A percentile compares a stretch with the other conserved stretches of the same genome.
phyloP scores from a whole-genome alignment of 2,797 vertebrate species.

The Knipowitschia caucasica region DNA sequence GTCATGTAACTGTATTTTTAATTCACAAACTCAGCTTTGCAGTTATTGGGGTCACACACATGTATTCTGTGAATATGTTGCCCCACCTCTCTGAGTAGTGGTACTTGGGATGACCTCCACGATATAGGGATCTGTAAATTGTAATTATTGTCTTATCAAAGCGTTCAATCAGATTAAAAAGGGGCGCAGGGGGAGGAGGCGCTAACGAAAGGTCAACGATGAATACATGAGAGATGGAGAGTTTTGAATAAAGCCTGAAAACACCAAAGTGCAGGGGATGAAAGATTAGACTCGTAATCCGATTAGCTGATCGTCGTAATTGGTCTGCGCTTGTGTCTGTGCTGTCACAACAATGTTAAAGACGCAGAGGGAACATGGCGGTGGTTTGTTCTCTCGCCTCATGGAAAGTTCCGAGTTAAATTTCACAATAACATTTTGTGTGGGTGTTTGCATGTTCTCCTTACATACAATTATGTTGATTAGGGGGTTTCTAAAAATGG shows the following conservation, averaged over 20 bases:
- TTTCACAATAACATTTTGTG: neutral
- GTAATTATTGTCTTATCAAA: constrained; percentile 13
- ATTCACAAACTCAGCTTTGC: too few species aligned
- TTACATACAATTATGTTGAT: too few species aligned
- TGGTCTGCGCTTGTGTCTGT: neutral
- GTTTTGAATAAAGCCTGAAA: neutral
- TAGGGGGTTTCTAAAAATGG: neutral
- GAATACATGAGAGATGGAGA: neutral
- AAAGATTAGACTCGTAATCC: constrained; percentile 1
- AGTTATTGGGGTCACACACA: neutral
- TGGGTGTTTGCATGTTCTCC: neutral
- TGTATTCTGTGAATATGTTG: neutral
- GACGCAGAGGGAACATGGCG: neutral
- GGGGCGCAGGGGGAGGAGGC: neutral
- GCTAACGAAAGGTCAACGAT: neutral
- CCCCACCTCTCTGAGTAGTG: neutral
- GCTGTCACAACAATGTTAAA: neutral
- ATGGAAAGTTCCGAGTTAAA: neutral
- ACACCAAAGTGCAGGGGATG: neutral
- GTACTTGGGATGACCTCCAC: neutral
- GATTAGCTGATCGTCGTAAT: neutral
- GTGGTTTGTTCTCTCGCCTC: neutral
- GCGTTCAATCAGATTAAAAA: constrained; percentile 13
- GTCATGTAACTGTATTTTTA: too few species aligned
- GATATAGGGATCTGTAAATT: constrained; percentile 19